Evolutionary conservation across 2,888 invertebrate genomes (phyloP).

Genomic region (Criorhina ranunculi): DNA sequence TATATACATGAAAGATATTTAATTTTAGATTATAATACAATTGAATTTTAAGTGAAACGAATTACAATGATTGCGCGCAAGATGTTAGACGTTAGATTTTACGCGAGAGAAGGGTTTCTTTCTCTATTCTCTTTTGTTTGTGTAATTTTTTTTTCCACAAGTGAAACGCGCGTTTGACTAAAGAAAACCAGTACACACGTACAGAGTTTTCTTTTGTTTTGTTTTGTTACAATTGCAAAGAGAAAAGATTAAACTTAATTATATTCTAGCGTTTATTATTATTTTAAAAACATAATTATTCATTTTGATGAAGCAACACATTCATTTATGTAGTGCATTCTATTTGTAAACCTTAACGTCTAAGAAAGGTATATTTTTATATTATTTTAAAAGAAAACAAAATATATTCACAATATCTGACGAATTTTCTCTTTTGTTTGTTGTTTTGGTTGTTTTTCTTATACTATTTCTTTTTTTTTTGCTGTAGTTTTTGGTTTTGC

Average conservation of each 20-base stretch:
- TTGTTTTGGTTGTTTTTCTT: constrained; percentile 5
- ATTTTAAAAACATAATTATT: constrained; percentile 49
- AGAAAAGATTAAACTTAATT: constrained; percentile 37
- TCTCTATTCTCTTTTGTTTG: constrained; percentile 27
- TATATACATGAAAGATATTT: constrained; percentile 72
- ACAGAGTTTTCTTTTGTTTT: constrained; percentile 48
- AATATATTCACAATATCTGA: constrained; percentile 69
- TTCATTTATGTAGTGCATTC: constrained; percentile 69
- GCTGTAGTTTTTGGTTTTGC: neutral
- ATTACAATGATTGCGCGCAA: constrained; percentile 21
- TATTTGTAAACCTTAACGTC: constrained; percentile 69
- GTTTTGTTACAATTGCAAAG: neutral
- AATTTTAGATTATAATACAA: constrained; percentile 69
- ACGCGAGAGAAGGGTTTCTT: neutral
- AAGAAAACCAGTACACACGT: constrained; percentile 3
- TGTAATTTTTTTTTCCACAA: constrained; percentile 7
- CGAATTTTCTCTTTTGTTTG: constrained; percentile 26
- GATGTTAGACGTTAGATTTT: neutral
- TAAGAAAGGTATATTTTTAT: constrained; percentile 75
- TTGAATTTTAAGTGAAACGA: constrained; percentile 52
- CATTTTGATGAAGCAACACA: constrained; percentile 48
- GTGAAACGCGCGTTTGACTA: constrained; percentile 10
- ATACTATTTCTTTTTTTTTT: neutral
- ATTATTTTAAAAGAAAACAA: constrained; percentile 67
- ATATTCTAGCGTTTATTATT: constrained; percentile 34